Conservation (phyloP, 2,113 vertebrate species). For the Pluvianellus socialis region DNA sequence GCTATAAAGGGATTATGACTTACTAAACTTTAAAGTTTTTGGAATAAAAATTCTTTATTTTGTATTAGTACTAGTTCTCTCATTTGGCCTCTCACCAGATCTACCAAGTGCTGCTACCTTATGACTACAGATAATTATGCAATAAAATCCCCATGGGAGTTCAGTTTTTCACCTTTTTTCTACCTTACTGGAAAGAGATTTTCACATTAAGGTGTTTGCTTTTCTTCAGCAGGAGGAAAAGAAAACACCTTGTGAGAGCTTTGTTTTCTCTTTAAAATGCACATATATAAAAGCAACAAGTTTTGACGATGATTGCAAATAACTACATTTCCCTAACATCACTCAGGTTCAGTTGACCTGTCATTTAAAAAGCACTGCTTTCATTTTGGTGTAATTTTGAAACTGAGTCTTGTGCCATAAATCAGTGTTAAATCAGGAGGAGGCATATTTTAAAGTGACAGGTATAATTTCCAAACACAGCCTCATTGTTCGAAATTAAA, state of each 20-base stretch:
- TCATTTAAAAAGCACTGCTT: background rate
- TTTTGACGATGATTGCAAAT: background rate
- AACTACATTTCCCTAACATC: background rate
- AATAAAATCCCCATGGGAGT: background rate
- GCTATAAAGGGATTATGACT: background rate
- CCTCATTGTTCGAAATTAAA: constrained; percentile 41
- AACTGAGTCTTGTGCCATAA: background rate
- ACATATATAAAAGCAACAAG: background rate
- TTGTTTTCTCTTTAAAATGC: background rate
- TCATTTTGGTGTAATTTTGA: background rate
- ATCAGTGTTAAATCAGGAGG: background rate
- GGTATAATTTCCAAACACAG: constrained; percentile 1
- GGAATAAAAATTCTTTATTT: background rate
- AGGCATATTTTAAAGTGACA: background rate
- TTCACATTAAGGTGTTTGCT: background rate
- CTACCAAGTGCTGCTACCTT: background rate
- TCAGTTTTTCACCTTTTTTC: background rate
- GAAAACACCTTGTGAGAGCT: background rate
- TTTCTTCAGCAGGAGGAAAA: background rate
- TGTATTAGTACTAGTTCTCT: background rate
- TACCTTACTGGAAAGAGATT: background rate
- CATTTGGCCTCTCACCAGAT: background rate
- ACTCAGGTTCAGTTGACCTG: background rate
- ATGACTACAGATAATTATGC: background rate
- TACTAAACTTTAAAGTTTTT: background rate